Percentiles rank a stretch among this genome's conserved stretches.
Conservation (phyloP, 2,113 vertebrate genomes). For the Pelusios castaneus region DNA sequence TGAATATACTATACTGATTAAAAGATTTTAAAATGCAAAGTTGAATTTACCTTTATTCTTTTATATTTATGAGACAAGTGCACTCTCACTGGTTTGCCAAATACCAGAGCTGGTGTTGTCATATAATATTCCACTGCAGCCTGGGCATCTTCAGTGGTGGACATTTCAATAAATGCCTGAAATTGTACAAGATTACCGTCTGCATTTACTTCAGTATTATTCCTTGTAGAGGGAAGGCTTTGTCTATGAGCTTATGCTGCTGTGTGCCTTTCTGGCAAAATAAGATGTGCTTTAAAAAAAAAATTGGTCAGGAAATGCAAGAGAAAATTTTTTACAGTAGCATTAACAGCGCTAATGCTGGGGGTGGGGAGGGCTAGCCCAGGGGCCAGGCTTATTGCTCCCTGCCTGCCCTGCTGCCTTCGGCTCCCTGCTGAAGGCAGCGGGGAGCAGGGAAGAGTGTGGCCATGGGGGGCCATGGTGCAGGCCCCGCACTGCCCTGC, state of each 20-base stretch:
- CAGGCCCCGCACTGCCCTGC: no score
- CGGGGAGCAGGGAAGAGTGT: no score
- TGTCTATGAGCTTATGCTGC: background rate
- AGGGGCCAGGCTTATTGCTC: no score
- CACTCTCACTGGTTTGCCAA: conserved; percentile 88
- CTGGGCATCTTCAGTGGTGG: conserved; percentile 88
- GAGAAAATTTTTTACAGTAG: background rate
- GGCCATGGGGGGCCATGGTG: no score
- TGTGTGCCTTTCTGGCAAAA: background rate
- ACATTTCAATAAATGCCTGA: conserved; percentile 94
- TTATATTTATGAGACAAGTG: conserved; percentile 92
- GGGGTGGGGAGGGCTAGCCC: no score
- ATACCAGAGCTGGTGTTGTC: conserved; percentile 84
- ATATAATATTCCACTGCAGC: conserved; percentile 91
- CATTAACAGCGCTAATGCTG: no score
- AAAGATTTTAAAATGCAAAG: background rate
- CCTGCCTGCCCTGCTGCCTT: no score
- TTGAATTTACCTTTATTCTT: conserved; percentile 88
- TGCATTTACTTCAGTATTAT: background rate
- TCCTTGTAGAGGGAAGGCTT: background rate
- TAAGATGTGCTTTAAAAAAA: background rate
- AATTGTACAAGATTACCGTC: background rate
- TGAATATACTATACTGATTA: no score
- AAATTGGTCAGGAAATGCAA: background rate
- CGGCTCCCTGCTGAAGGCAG: no score